Evolutionary conservation across 35 echinoderm and acorn worm species (phyloP), one percentile per base, ranked within the genome.

Genomic region (Apostichopus parvimensis): DNA sequence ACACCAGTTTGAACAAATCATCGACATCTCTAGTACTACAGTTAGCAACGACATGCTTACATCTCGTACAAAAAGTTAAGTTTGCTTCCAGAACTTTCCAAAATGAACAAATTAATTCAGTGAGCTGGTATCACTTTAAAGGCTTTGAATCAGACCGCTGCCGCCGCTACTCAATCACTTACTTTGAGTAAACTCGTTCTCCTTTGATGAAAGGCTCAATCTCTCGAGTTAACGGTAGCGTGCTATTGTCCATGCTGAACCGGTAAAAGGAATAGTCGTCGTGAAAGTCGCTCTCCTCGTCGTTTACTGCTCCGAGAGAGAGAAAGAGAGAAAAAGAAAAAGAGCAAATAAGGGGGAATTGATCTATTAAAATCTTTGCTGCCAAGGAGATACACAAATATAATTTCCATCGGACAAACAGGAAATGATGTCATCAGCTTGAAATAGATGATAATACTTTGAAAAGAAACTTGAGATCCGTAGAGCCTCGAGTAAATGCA

Each of bases 181-280:
- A 97, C 95, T 90, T 97, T 64, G 91, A 64, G 45, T 91, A 93
- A 56, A 98, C 55, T 8, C 90, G 78, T 77, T 93, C 87, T 61
- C 94, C 95, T 77, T 98, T 92, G 13, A 98, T 91, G 80, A 89
- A 94, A 5, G 91, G 73, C 68, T 91, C 87, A n/a, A 91, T 95
- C 70, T 96, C 97, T 62, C 97, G 22, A 10, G 79, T 96, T 18
- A 90, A 72, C 13, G 88, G 88, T 22, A 98, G 92, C 2, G 97
- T 91, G 73, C 88, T 83, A n/a, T 98, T 94, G 71, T 98, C 97
- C 8, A 96, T 72, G 56, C 97, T 68, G 53, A 98, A 98, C 56
- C 97, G 85, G 76, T 96, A 98, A 66, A 96, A 96, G 3, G 93
- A 83, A 26, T 91, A 91, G 14, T 95, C 94, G 79, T 98, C 97